phyloP scores from a whole-genome alignment of 2,797 vertebrate species.

The Columba guinea region DNA sequence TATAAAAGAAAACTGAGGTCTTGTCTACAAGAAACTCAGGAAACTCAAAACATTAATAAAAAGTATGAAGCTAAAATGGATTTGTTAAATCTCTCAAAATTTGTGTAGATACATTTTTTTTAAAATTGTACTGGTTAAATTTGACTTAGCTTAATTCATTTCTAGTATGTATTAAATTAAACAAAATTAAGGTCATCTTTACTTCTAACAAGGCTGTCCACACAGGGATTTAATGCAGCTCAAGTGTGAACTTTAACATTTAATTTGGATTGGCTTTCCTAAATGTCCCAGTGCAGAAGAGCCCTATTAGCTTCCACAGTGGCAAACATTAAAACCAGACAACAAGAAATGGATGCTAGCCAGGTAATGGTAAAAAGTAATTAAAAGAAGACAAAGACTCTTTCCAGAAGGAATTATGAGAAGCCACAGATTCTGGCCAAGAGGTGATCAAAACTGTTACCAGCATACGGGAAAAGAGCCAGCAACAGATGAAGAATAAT shows the following conservation, averaged over 20 bases:
- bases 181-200: conserved; percentile 36
- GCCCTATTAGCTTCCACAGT: conserved; percentile 24
- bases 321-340: conserved; percentile 57
- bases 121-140: conserved; percentile 40
- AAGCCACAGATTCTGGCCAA: conserved; percentile 41
- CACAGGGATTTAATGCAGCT: conserved; percentile 29
- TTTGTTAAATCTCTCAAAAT: neutral
- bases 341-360: conserved; percentile 48
- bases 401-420: conserved; percentile 62
- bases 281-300: conserved; percentile 32
- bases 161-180: conserved; percentile 36
- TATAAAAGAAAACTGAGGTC: neutral
- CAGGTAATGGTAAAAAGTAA: conserved; percentile 57
- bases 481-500: conserved; percentile 62
- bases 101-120: neutral
- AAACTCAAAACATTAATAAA: neutral
- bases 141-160: conserved; percentile 43
- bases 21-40: neutral
- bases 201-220: conserved; percentile 42
- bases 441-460: conserved; percentile 40
- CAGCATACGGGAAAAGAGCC: conserved; percentile 16
- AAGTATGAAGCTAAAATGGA: neutral
- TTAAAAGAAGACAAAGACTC: conserved; percentile 62
- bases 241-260: conserved; percentile 54
- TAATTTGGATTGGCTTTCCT: conserved; percentile 63